Conservation (phyloP, 1,140 invertebrate species). For the Thalassaphorura encarpata region DNA sequence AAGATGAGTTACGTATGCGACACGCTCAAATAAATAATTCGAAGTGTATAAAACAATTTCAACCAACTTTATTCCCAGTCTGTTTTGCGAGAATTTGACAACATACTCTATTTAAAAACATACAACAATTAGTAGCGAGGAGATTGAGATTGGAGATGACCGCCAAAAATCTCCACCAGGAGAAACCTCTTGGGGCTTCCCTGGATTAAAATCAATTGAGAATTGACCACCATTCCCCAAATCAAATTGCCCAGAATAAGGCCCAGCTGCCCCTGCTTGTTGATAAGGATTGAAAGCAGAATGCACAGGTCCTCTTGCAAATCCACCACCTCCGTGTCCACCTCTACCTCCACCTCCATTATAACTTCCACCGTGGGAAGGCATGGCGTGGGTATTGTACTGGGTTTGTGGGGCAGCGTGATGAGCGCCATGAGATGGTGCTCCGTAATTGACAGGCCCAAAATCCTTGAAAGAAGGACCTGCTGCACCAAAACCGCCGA, state of each 20-base stretch:
- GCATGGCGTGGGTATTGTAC: background rate
- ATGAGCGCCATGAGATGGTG: background rate
- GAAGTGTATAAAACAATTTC: too few species aligned
- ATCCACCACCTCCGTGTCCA: too few species aligned
- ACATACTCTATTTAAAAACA: background rate
- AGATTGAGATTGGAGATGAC: background rate
- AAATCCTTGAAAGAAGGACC: slow-evolving; percentile 7
- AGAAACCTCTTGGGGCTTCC: slow-evolving; percentile 14
- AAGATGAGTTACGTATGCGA: too few species aligned
- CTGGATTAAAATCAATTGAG: slow-evolving; percentile 28
- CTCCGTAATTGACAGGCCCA: slow-evolving; percentile 3
- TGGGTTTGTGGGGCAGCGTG: background rate
- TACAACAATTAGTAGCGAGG: background rate
- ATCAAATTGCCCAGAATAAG: slow-evolving; percentile 28
- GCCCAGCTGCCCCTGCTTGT: slow-evolving; percentile 19
- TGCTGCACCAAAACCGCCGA: too few species aligned
- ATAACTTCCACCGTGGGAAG: background rate
- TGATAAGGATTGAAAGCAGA: slow-evolving; percentile 21
- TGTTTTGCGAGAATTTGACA: too few species aligned
- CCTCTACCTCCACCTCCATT: background rate
- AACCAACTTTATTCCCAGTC: too few species aligned
- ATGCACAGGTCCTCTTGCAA: slow-evolving; percentile 15
- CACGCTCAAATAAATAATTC: too few species aligned
- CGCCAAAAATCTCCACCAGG: slow-evolving; percentile 9
- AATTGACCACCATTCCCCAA: slow-evolving; percentile 31